A percentile compares a stretch with the other conserved stretches of the same genome.
Conservation (phyloP, 2,797 vertebrate species). For the Diplodus sargus region DNA sequence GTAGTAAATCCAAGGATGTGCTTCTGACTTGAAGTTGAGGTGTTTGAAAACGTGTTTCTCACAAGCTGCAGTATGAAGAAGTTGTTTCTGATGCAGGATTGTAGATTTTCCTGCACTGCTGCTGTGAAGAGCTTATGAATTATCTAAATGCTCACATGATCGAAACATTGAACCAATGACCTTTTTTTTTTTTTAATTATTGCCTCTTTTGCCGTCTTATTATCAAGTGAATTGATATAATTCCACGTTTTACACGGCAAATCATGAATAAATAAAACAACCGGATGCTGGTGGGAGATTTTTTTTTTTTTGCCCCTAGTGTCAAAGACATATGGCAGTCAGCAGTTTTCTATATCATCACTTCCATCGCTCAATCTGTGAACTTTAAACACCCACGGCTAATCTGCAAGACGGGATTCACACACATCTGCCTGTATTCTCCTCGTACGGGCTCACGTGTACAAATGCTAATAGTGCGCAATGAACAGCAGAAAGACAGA, state of each 20-base stretch:
- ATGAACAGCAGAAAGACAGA: slow-evolving; percentile 16
- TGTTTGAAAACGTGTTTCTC: slow-evolving; percentile 21
- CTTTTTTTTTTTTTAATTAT: neutral
- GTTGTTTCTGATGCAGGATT: slow-evolving; percentile 19
- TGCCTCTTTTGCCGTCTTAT: neutral
- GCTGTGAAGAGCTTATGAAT: neutral
- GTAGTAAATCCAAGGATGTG: slow-evolving; percentile 28
- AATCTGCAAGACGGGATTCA: slow-evolving; percentile 41
- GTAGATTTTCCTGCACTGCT: neutral
- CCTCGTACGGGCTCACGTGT: neutral
- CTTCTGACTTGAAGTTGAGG: slow-evolving; percentile 21
- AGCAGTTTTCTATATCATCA: slow-evolving; percentile 30
- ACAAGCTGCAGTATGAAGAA: neutral
- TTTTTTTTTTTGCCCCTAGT: slow-evolving; percentile 16
- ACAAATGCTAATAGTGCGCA: slow-evolving; percentile 4
- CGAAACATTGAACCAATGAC: neutral
- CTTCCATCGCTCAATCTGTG: slow-evolving; percentile 42
- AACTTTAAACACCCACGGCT: slow-evolving; percentile 52
- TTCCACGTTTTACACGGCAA: slow-evolving; percentile 19
- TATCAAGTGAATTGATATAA: slow-evolving; percentile 1
- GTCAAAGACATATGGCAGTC: slow-evolving; percentile 46
- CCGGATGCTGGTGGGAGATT: slow-evolving; percentile 33
- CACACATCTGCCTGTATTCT: slow-evolving; percentile 12
- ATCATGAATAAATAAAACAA: slow-evolving; percentile 35
- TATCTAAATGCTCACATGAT: neutral